Evolutionary conservation across 2,888 invertebrate genomes (phyloP).

Genomic region (Muschampia plurimacula): DNA sequence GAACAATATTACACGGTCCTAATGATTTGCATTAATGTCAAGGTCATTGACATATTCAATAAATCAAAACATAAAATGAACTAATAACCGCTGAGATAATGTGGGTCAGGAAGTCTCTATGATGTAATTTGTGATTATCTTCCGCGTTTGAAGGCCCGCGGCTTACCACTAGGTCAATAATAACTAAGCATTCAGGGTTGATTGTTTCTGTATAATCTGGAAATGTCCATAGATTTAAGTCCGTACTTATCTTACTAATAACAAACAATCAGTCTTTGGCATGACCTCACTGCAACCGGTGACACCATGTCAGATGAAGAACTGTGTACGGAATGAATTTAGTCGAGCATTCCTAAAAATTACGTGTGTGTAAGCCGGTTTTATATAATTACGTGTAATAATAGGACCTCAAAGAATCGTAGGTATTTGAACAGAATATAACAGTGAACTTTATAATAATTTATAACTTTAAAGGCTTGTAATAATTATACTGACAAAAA

Average conservation of each 20-base stretch:
- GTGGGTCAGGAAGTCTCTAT: slow-evolving; percentile 17
- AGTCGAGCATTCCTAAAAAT: too few species aligned
- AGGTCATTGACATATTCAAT: neutral
- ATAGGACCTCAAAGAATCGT: too few species aligned
- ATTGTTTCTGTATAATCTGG: neutral
- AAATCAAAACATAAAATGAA: slow-evolving; percentile 1
- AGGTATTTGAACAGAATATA: too few species aligned
- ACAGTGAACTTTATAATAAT: too few species aligned
- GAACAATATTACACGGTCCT: too few species aligned
- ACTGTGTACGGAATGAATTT: too few species aligned
- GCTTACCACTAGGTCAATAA: slow-evolving; percentile 15
- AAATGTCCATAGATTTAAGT: neutral
- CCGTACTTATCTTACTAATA: neutral
- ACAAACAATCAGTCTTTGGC: neutral
- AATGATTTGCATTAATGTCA: neutral
- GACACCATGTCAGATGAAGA: too few species aligned
- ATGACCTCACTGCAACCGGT: too few species aligned
- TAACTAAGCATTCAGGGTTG: slow-evolving; percentile 1
- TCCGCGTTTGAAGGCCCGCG: slow-evolving; percentile 18
- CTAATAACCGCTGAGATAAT: slow-evolving; percentile 22
- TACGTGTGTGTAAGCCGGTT: too few species aligned
- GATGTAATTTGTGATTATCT: slow-evolving; percentile 26
- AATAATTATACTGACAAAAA: too few species aligned
- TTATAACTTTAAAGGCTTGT: too few species aligned
- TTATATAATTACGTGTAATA: too few species aligned